Conservation (phyloP, 2,797 vertebrate species). For the Capromys pilorides region DNA sequence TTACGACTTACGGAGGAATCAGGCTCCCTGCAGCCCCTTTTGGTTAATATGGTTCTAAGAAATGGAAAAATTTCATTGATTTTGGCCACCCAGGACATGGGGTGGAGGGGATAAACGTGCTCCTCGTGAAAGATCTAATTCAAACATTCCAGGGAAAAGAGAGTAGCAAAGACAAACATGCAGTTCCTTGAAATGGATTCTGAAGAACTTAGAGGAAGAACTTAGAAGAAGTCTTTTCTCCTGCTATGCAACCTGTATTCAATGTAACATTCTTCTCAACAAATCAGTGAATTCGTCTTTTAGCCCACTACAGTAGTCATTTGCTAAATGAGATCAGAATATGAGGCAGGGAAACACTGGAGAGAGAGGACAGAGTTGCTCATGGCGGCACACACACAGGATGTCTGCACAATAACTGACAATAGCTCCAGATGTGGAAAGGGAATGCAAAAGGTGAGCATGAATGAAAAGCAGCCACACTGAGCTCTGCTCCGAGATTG, state of each 20-base stretch:
- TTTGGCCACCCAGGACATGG: background rate
- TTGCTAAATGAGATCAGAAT: background rate
- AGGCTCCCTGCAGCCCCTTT: slow-evolving; percentile 48
- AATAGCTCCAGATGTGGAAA: background rate
- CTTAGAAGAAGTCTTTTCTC: background rate
- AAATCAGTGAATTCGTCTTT: background rate
- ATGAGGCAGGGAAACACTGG: background rate
- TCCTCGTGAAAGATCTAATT: slow-evolving; percentile 50
- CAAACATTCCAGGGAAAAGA: background rate
- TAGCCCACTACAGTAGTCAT: background rate
- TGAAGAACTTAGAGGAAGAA: background rate
- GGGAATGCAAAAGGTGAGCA: background rate
- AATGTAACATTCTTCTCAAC: background rate
- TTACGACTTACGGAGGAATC: background rate
- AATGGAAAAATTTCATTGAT: slow-evolving; percentile 53
- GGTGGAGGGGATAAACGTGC: background rate
- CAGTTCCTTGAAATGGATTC: slow-evolving; percentile 25
- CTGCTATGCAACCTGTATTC: background rate
- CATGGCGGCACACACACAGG: background rate
- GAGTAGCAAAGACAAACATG: background rate
- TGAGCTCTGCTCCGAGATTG: background rate
- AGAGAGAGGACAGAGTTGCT: background rate
- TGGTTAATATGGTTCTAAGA: slow-evolving; percentile 7
- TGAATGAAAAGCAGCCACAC: background rate
- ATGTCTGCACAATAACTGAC: background rate